phyloP scores from a whole-genome alignment of 2,113 vertebrate species.

The Burhinus oedicnemus region DNA sequence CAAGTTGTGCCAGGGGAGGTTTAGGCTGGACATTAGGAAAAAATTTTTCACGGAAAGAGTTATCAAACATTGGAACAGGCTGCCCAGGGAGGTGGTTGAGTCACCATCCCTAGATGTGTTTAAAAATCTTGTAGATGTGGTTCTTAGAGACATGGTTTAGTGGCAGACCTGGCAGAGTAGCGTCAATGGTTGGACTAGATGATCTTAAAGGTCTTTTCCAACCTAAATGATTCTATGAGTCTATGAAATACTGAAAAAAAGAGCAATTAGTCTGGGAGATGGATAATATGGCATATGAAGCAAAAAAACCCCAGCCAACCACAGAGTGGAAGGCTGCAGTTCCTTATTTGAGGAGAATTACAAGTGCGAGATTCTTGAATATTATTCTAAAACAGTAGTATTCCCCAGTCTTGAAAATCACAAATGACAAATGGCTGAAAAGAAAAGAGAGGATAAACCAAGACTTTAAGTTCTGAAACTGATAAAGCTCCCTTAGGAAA shows the following conservation, averaged over 20 bases:
- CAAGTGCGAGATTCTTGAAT: neutral
- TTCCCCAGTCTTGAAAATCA: neutral
- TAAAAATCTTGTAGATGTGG: no score
- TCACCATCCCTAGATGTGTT: no score
- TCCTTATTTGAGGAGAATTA: neutral
- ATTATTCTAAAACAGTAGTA: neutral
- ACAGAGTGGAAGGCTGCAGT: neutral
- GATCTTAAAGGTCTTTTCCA: no score
- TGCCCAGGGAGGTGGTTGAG: no score
- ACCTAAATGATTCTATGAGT: no score
- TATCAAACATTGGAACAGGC: no score
- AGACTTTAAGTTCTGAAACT: constrained; percentile 40
- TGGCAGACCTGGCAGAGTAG: no score
- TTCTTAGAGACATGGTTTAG: no score
- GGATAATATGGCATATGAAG: neutral
- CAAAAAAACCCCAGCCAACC: neutral
- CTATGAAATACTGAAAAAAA: neutral
- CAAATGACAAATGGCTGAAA: constrained; percentile 10
- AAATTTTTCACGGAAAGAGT: no score
- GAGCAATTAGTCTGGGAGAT: neutral
- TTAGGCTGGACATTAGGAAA: no score
- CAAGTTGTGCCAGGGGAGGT: no score
- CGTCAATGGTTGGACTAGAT: no score
- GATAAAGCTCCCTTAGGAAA: constrained; percentile 44
- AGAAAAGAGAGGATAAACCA: neutral